Evolutionary conservation across 2,113 vertebrate genomes (phyloP).

Genomic region (Larimichthys polyactis): DNA sequence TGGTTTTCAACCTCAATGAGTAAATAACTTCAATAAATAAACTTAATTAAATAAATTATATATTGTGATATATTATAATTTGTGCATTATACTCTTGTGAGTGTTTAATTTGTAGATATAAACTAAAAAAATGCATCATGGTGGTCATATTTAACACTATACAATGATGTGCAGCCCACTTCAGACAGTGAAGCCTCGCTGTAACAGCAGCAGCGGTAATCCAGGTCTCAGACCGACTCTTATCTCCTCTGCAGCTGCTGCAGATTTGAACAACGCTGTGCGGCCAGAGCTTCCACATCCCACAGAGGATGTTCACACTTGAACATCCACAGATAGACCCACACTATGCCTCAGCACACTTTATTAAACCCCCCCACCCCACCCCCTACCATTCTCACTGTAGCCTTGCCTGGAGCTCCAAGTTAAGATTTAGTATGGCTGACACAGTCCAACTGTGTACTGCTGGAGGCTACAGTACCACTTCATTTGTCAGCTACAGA

Average conservation of each 20-base stretch:
- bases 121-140: background rate
- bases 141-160: background rate
- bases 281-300: constrained; percentile 29
- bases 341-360: constrained; percentile 14
- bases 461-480: constrained; percentile 26
- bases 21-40: too few species aligned
- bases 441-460: constrained; percentile 49
- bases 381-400: background rate
- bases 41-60: too few species aligned
- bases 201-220: constrained; percentile 49
- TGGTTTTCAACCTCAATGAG: background rate
- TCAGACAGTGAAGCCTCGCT: constrained; percentile 5
- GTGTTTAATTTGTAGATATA: background rate
- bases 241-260: constrained; percentile 68
- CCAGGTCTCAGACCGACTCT: constrained; percentile 39
- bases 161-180: background rate
- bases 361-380: background rate
- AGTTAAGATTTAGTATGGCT: constrained; percentile 45
- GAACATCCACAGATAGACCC: constrained; percentile 39
- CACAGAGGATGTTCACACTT: constrained; percentile 45
- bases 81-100: background rate
- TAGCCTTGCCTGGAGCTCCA: constrained; percentile 7
- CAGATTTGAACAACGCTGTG: constrained; percentile 43
- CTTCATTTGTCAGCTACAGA: constrained; percentile 33
- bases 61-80: too few species aligned